A percentile compares a stretch with the other conserved stretches of the same genome.
These are phyloP conservation scores for Spea multiplicata DNA, from an alignment of 2,113 vertebrate species.

Conservation along the genomic window DNA sequence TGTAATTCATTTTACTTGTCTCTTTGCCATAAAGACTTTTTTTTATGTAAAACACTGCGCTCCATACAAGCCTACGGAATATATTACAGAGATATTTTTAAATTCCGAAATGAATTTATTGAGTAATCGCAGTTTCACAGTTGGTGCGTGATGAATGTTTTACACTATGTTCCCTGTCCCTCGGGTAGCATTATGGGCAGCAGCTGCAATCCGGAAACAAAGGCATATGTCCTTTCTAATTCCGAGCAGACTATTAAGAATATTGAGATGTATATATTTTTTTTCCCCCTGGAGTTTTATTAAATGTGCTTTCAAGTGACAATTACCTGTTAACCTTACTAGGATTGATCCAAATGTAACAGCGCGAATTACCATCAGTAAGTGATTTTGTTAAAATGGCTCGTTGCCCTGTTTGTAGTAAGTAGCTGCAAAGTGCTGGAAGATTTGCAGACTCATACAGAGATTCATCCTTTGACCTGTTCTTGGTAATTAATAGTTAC, in stretches of 20 bases:
- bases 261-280: neutral
- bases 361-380: slow-evolving; percentile 11
- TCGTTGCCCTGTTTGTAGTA: slow-evolving; percentile 4
- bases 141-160: no score
- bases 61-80: no score
- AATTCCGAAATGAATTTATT: no score
- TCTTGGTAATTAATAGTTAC: slow-evolving; percentile 24
- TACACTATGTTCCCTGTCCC: no score
- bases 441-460: neutral
- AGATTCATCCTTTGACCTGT: slow-evolving; percentile 3
- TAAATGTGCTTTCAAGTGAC: slow-evolving; percentile 19
- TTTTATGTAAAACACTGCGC: no score
- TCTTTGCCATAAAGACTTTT: no score
- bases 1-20: no score
- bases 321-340: slow-evolving; percentile 27
- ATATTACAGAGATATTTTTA: no score
- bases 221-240: neutral
- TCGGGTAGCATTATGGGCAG: neutral
- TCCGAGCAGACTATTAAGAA: slow-evolving; percentile 3
- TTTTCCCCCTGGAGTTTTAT: slow-evolving; percentile 16
- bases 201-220: neutral
- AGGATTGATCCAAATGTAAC: slow-evolving; percentile 12
- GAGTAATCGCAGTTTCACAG: no score
- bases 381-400: slow-evolving; percentile 20
- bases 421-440: neutral